These are phyloP conservation scores for Drosophila neonasuta DNA, from an alignment of 2,888 invertebrate genomes.

Conservation along the genomic window DNA sequence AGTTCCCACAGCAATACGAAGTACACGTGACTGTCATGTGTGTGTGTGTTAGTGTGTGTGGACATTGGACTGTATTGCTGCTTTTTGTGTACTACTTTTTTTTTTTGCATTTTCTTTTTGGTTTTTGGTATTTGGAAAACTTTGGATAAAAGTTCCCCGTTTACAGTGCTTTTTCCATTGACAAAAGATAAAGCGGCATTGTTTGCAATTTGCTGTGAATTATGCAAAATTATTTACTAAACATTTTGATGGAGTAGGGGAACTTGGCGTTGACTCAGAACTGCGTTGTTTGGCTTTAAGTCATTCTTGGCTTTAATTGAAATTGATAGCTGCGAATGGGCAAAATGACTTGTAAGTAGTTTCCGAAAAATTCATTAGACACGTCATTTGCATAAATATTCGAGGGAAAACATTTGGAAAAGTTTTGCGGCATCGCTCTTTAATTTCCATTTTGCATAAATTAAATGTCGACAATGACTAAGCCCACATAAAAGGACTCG, in stretches of 20 bases:
- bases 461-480: constrained; percentile 69
- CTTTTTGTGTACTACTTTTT: constrained; percentile 35
- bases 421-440: constrained; percentile 59
- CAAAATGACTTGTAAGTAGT: constrained; percentile 71
- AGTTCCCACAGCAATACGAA: neutral
- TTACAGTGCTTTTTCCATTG: constrained; percentile 45
- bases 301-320: constrained; percentile 49
- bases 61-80: constrained; percentile 25
- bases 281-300: constrained; percentile 19
- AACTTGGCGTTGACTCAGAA: constrained; percentile 3
- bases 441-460: constrained; percentile 78
- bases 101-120: constrained; percentile 47
- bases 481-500: constrained; percentile 46
- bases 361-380: constrained; percentile 63
- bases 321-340: constrained; percentile 48
- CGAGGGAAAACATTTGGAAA: constrained; percentile 40
- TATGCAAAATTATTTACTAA: constrained; percentile 60
- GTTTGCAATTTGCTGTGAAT: constrained; percentile 55
- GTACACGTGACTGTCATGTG: constrained; percentile 63
- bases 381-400: constrained; percentile 68
- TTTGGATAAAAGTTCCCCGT: constrained; percentile 54
- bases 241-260: constrained; percentile 16
- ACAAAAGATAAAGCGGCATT: constrained; percentile 59
- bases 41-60: constrained; percentile 35
- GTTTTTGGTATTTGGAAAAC: constrained; percentile 42